Evolutionary conservation across 1,140 invertebrate species (phyloP).

Genomic region (Brachionus paranguensis): DNA sequence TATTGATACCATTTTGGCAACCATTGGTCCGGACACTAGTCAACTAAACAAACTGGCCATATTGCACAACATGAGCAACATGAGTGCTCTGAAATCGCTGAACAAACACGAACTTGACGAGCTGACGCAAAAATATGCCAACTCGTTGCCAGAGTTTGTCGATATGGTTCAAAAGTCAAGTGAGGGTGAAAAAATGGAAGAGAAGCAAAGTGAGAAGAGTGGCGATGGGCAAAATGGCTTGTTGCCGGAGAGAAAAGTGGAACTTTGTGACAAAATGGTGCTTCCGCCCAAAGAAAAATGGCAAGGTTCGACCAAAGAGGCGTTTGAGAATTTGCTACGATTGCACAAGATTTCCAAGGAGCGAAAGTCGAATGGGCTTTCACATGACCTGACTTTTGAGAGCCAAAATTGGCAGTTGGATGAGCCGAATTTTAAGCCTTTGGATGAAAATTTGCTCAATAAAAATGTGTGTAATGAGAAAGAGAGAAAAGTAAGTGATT

Average conservation of each 20-base stretch:
- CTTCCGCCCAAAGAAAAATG: background rate
- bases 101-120: background rate
- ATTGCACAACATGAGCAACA: background rate
- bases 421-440: background rate
- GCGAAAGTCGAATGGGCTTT: background rate
- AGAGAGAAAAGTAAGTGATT: background rate
- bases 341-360: background rate
- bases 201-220: no score
- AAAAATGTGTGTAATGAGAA: background rate
- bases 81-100: background rate
- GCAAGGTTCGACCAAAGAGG: background rate
- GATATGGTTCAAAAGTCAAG: background rate
- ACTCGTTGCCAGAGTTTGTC: background rate
- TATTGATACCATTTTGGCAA: background rate
- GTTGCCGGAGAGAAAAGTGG: background rate
- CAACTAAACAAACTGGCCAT: background rate
- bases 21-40: background rate
- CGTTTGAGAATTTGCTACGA: background rate
- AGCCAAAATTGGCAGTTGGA: background rate
- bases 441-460: background rate
- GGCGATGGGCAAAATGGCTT: no score
- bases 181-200: background rate
- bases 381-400: slow-evolving; percentile 11
- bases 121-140: background rate
- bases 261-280: background rate